A percentile compares a stretch with the other conserved stretches of the same genome.
These are phyloP conservation scores for Gobiocypris rarus DNA, from an alignment of 2,113 vertebrate species.

Conservation along the genomic window DNA sequence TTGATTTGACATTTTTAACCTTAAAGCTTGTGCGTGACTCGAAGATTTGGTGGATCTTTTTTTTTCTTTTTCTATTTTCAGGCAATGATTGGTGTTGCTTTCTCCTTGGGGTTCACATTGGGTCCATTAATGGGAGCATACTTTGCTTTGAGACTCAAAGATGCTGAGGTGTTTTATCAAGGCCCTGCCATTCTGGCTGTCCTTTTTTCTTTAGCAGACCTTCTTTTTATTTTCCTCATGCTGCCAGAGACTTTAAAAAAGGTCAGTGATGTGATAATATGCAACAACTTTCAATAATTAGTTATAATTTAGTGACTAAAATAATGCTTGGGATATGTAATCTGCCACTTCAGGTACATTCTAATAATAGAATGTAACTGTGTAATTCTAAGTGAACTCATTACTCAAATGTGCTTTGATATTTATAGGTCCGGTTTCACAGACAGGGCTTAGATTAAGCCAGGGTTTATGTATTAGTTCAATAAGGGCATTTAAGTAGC, in stretches of 20 bases:
- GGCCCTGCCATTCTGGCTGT: slow-evolving; percentile 83
- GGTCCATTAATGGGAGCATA: slow-evolving; percentile 93
- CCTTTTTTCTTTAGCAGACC: slow-evolving; percentile 78
- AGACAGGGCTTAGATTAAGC: no score
- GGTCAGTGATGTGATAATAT: slow-evolving; percentile 79
- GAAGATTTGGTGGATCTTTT: neutral
- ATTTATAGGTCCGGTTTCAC: neutral
- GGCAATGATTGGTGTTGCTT: slow-evolving; percentile 94
- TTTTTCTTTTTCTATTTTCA: slow-evolving; percentile 60
- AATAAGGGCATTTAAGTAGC: no score
- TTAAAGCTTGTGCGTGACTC: neutral
- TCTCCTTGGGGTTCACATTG: slow-evolving; percentile 93
- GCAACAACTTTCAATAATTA: neutral
- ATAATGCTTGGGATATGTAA: no score
- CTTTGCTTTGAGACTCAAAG: slow-evolving; percentile 74
- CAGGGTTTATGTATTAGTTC: no score
- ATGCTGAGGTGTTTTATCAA: slow-evolving; percentile 79
- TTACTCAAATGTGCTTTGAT: neutral
- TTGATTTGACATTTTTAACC: neutral
- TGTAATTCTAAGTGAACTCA: neutral
- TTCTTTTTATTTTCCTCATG: slow-evolving; percentile 86
- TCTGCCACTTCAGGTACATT: no score
- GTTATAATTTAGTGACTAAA: no score
- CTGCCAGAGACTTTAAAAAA: slow-evolving; percentile 89
- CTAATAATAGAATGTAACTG: neutral